Evolutionary conservation across 2,888 invertebrate species (phyloP).

Genomic region (Ormyrus rosae): DNA sequence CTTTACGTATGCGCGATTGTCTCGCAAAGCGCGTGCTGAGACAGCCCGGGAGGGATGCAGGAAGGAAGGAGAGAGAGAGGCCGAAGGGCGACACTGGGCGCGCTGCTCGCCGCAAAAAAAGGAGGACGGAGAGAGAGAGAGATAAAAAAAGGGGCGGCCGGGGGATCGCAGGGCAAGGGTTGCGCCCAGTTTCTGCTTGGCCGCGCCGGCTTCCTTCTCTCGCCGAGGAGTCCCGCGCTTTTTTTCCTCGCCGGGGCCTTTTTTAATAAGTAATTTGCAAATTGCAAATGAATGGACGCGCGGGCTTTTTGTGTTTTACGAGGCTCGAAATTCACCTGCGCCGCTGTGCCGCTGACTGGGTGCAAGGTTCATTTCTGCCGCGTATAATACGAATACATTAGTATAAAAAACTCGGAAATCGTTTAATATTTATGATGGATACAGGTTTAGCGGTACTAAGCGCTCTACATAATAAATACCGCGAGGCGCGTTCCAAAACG

Average conservation of each 20-base stretch:
- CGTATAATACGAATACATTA: constrained; percentile 38
- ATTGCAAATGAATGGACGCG: constrained; percentile 1
- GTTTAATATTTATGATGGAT: constrained; percentile 53
- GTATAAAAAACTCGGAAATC: constrained; percentile 34
- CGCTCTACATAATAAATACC: background rate
- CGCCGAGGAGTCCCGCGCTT: background rate
- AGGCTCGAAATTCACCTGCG: constrained; percentile 38
- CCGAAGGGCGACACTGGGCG: constrained; percentile 54
- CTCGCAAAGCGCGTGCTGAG: constrained; percentile 56
- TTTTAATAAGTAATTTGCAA: background rate
- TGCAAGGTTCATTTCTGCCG: constrained; percentile 19
- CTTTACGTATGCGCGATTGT: constrained; percentile 72
- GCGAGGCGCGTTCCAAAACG: background rate
- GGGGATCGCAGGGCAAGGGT: background rate
- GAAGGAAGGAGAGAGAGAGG: constrained; percentile 58
- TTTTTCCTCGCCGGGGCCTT: background rate
- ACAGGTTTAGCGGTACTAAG: constrained; percentile 26
- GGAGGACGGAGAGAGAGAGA: constrained; percentile 1
- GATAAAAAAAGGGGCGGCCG: background rate
- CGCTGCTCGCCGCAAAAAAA: constrained; percentile 42
- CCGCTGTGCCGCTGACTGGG: no score
- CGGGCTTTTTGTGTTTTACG: background rate
- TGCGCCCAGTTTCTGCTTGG: no score
- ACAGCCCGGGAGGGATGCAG: constrained; percentile 40
- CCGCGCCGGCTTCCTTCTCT: no score